phyloP scores from a whole-genome alignment of 2,113 vertebrate genomes.

The Pelecanus crispus region DNA sequence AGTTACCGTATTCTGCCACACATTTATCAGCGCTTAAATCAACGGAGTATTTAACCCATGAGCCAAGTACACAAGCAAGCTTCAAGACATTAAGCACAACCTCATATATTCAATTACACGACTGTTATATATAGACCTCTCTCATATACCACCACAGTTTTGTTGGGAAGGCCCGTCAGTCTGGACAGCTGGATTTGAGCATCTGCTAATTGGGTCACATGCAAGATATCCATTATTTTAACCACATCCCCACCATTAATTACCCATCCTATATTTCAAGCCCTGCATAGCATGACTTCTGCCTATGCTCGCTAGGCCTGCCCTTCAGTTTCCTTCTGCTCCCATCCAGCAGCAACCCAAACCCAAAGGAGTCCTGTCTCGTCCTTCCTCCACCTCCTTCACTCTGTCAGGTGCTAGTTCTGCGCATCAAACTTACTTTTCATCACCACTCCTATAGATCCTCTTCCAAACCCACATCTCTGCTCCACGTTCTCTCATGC shows the following conservation, averaged over 20 bases:
- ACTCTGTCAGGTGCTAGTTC: neutral
- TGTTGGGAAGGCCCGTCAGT: neutral
- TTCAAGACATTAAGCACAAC: neutral
- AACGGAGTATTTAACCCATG: neutral
- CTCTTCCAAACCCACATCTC: neutral
- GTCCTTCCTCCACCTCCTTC: neutral
- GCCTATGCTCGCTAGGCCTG: neutral
- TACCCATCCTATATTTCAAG: neutral
- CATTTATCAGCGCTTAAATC: no score
- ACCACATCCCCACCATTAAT: neutral
- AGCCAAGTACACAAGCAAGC: neutral
- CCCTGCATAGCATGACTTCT: neutral
- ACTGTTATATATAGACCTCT: fast-evolving
- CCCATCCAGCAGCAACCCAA: neutral
- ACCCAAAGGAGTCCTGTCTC: neutral
- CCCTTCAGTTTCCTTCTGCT: neutral
- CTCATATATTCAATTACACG: neutral
- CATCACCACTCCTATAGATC: neutral
- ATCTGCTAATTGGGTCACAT: neutral
- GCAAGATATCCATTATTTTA: neutral
- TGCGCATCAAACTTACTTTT: neutral
- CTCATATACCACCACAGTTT: neutral
- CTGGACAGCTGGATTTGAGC: neutral
- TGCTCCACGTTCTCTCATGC: neutral
- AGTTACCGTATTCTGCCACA: neutral